Conservation (phyloP, 1,140 invertebrate species). For the Trachymyrmex cornetzi region DNA sequence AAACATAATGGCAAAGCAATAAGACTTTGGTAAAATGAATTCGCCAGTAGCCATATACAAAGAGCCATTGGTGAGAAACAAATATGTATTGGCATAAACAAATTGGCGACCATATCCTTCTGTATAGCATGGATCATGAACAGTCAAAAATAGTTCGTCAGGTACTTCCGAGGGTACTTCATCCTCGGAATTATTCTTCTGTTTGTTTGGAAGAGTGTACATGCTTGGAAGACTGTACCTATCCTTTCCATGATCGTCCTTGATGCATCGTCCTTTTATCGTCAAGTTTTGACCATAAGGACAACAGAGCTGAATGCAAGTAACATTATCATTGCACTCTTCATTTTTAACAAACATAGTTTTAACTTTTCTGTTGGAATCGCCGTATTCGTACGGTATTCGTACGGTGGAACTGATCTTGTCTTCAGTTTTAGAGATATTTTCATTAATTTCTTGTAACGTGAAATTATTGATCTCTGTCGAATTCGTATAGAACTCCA, state of each 20-base stretch:
- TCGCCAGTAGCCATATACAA: slow-evolving; percentile 78
- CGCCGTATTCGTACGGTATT: no score
- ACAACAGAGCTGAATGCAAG: slow-evolving; percentile 59
- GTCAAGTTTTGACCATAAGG: neutral
- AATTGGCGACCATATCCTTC: slow-evolving; percentile 74
- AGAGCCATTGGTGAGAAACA: slow-evolving; percentile 86
- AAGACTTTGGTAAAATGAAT: slow-evolving; percentile 38
- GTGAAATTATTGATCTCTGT: neutral
- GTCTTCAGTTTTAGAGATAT: neutral
- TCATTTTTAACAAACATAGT: no score
- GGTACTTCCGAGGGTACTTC: no score
- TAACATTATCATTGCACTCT: neutral
- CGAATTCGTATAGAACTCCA: neutral
- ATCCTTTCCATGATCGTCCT: neutral
- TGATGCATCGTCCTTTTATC: neutral
- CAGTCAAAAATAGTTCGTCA: slow-evolving; percentile 16
- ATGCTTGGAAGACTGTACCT: slow-evolving; percentile 29
- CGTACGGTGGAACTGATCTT: neutral
- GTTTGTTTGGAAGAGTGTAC: no score
- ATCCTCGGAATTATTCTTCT: neutral
- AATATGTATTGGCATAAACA: slow-evolving; percentile 85
- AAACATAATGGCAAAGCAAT: slow-evolving; percentile 68
- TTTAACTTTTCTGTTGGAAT: no score
- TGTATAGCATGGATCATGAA: slow-evolving; percentile 57
- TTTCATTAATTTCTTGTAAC: neutral